Evolutionary conservation across 1,140 invertebrate genomes (phyloP), one percentile per base, ranked within the genome.

Genomic region (Aphelenchoides fujianensis): DNA sequence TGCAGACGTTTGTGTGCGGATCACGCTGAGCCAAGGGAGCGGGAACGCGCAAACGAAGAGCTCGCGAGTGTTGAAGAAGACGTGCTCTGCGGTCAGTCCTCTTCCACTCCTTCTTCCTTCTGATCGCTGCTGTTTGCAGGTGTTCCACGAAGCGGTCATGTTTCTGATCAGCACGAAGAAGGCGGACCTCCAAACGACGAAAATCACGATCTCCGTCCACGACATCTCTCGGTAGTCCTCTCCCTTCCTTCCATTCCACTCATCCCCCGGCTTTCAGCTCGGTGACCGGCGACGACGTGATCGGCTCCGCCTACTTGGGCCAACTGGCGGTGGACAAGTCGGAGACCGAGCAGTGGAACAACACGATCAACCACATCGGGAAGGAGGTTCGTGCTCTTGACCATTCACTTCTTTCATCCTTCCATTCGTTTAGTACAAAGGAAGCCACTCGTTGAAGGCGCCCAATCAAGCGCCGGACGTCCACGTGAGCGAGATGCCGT

Each of bases 121-220:
- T n/a, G 28, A 59, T 7, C 5, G 5, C 7, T 5, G 5, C 23
- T 59, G 55, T 5, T 59, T 19, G 28, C 5, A 5, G 0, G 80
- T 82, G 16, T 83, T 76, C 71, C 77, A 84, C 52, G 82, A 83
- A 68, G 81, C 82, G 9, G 79, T 83, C n/a, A 83, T 84, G 79
- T 83, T 83, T 63, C 48, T 83, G 27, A 78, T 83, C 52, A 75
- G 74, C 35, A 82, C 81, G 5, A 80, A 72, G n/a, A 70, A 76
- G 48, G 61, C 63, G 7, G 82, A 83, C 23, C 41, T 83, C 48
- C 62, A 63, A 27, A 71, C 78, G 5, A 84, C 81, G 0, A 72
- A 76, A 57, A 81, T 83, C 52, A 84, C 82, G 19, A 77, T 83
- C 57, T 79, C 79, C 54, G 82, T 84, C 7, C 82, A 84, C 63